Evolutionary conservation across 2,113 vertebrate species (phyloP), one percentile per base, ranked within the genome.

Genomic region (Takifugu bimaculatus): DNA sequence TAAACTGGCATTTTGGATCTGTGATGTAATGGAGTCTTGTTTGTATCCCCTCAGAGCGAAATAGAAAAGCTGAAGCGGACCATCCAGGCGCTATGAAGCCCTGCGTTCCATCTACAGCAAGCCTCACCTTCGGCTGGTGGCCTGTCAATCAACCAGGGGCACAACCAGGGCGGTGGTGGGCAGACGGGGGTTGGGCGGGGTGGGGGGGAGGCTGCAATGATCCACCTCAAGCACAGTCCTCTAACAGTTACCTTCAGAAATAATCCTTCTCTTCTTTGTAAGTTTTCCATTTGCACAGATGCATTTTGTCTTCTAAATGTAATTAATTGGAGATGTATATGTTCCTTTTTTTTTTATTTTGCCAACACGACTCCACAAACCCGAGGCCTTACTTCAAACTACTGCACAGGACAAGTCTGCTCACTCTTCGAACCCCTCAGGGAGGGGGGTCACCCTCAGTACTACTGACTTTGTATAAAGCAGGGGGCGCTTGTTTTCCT

Each of bases 401-500:
- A 92, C 92, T 93, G 92, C 89, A 90, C 92, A 92, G 93, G 90
- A 93, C 89, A 88, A 79, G 89, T 90, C 87, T 84, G 75, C 53
- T 68, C 72, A 57, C 65, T 64, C 71, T 53, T 69, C 58, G 1
- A 29, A 39, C 67, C 58, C 67, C 58, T 70, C 72, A 50, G 66
- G 70, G 79, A 70, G 84, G 83, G 80, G 79, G 90, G 89, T 90
- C 93, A 89, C 95, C 92, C 93, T 91, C 91, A 91, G 92, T 96
- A 96, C 95, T 98, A 98, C 96, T 98, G 96, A 98, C 89, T 94
- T 87, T 94, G 89, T 94, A 90, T 91, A 94, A 92, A 96, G 89
- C 91, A 88, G 77, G 65, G 78, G 61, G 63, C 27, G 57, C 57
- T 79, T 39, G 10, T 64, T 78, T 79, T 89, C 88, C 87, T 83